Evolutionary conservation across 2,113 vertebrate species (phyloP), one percentile per base, ranked within the genome.

Genomic region (Rhipidura dahli): DNA sequence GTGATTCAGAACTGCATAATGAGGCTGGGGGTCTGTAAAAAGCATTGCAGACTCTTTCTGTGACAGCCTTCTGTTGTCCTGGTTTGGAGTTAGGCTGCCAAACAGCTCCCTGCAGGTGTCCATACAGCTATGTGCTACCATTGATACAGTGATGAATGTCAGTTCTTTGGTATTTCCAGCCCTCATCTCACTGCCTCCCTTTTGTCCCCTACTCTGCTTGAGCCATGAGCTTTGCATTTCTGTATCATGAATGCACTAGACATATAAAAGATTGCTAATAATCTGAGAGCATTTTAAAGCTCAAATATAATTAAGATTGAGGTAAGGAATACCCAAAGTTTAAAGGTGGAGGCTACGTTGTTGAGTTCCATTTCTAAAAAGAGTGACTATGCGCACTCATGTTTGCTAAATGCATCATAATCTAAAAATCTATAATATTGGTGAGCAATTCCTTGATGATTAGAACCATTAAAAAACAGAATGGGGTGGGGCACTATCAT

Each of bases 391-490:
- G 68, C 24, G 75, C 91, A 63, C 39, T 93, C 65, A 3, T 72
- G 87, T 97, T 94, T 88, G 53, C 66, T 79, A 31, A 57, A 75
- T 49, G 53, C 49, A 76, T 78, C 60, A 76, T 19, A 88, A 70
- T 83, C 85, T 63, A 47, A 78, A 73, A 88, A 93, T 90, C 83
- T 82, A 33, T 94, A 86, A 73, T 64, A 96, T 60, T 84, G 90
- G 17, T 96, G 69, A 96, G 87, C 87, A 96, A 97, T 66, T 65
- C 42, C 33, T 92, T 81, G 81, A 80, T 85, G 56, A 90, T 95
- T 94, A 96, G 87, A 95, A 91, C 60, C 81, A 91, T 7, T 88
- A 49, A 93, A 87, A 93, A 96, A 56, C 61, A 89, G 94, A 95
- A 69, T 0, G 3, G 15, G 6, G 15, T 39, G n/a, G 13, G 6